These are phyloP conservation scores for Cyclopterus lumpus DNA, from an alignment of 2,797 vertebrate species.

Conservation along the genomic window DNA sequence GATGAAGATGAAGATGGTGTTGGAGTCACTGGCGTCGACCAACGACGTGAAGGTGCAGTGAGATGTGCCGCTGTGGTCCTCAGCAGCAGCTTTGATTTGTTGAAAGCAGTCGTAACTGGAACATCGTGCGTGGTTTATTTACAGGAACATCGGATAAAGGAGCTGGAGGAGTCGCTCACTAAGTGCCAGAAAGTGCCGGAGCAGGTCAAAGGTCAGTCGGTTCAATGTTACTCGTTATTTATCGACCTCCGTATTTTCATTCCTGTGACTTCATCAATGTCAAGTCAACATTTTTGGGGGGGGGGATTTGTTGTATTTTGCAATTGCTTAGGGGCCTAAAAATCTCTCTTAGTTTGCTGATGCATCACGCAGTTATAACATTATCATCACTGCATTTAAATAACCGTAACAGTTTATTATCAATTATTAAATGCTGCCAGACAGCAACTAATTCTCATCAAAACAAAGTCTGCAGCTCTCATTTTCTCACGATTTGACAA, in stretches of 20 bases:
- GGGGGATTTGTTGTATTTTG: background rate
- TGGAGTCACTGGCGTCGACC: conserved; percentile 89
- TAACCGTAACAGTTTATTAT: background rate
- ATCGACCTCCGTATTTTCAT: background rate
- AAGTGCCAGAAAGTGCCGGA: conserved; percentile 90
- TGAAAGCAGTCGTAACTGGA: background rate
- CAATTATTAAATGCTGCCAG: background rate
- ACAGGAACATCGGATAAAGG: conserved; percentile 92
- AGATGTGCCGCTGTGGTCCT: background rate
- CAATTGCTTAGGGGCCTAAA: background rate
- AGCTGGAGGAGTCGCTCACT: conserved; percentile 89
- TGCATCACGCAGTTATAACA: background rate
- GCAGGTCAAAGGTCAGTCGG: conserved; percentile 84
- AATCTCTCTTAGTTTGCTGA: background rate
- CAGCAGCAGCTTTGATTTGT: background rate
- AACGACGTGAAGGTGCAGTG: conserved; percentile 93
- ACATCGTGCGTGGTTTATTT: conserved; percentile 6
- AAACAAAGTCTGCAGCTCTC: background rate
- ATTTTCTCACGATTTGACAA: background rate
- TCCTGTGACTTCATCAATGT: background rate
- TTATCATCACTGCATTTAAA: background rate
- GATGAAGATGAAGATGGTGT: conserved; percentile 90
- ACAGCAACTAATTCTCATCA: background rate
- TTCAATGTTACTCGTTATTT: background rate
- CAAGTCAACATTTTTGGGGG: background rate